A percentile compares a stretch with the other conserved stretches of the same genome.
These are phyloP conservation scores for Halcyon chelicuti DNA, from an alignment of 2,797 vertebrate species.

Conservation along the genomic window DNA sequence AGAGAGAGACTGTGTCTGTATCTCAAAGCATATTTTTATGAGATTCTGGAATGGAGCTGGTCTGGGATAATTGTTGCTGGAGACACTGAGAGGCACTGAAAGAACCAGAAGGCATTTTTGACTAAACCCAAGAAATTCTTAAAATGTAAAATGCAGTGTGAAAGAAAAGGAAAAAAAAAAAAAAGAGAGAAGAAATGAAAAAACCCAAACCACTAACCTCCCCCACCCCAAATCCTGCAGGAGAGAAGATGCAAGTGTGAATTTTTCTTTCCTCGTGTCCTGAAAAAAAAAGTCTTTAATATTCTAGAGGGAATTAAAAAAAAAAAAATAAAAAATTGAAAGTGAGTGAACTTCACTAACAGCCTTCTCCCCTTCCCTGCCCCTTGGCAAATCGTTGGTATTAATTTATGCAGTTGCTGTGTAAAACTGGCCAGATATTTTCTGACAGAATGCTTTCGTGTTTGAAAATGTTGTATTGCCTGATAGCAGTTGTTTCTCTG, in stretches of 20 bases:
- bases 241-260: constrained; percentile 22
- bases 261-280: background rate
- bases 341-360: constrained; percentile 7
- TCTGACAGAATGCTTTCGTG: background rate
- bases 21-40: constrained; percentile 47
- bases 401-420: background rate
- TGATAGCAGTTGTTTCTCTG: background rate
- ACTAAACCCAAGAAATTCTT: constrained; percentile 28
- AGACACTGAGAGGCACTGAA: constrained; percentile 33
- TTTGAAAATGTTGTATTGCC: background rate
- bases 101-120: constrained; percentile 37
- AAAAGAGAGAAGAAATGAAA: background rate
- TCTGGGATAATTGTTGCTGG: constrained; percentile 36
- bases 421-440: background rate
- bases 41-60: background rate
- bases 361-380: background rate
- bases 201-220: background rate
- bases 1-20: background rate
- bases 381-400: background rate
- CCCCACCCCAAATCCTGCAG: background rate
- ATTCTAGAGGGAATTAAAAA: constrained; percentile 22
- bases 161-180: background rate
- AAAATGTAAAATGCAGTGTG: background rate
- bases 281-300: constrained; percentile 46
- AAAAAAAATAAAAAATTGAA: background rate